These are phyloP conservation scores for Allolobophora icterica DNA, from an alignment of 2,888 invertebrate species.

Conservation along the genomic window DNA sequence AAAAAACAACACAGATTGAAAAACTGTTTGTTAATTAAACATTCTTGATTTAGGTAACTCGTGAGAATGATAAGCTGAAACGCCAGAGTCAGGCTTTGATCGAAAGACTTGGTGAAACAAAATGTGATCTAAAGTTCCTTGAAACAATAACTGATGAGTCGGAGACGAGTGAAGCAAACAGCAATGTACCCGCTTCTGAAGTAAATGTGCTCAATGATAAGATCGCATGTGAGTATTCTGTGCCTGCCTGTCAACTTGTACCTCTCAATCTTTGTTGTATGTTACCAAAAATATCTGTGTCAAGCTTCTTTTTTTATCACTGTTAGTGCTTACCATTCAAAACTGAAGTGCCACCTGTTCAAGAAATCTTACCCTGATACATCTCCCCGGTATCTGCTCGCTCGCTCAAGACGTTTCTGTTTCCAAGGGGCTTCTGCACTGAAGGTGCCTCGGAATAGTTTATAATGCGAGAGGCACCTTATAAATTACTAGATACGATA, in stretches of 20 bases:
- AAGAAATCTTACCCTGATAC: not conserved
- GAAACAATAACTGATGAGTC: not conserved
- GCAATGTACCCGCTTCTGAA: not conserved
- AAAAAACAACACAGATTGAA: no score
- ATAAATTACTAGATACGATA: no score
- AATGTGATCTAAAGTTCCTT: slow-evolving; percentile 21
- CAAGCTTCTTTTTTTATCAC: not conserved
- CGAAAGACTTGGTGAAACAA: not conserved
- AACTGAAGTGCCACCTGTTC: not conserved
- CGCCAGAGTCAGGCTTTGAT: slow-evolving; percentile 11
- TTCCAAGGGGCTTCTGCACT: no score
- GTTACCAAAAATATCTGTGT: not conserved
- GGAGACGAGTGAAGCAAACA: not conserved
- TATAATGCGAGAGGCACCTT: no score
- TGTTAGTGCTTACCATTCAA: not conserved
- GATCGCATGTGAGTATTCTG: not conserved
- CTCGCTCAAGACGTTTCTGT: no score
- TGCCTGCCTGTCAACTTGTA: not conserved
- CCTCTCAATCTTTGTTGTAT: not conserved
- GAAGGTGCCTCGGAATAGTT: no score
- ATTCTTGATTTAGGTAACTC: slow-evolving; percentile 12
- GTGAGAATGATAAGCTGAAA: slow-evolving; percentile 1
- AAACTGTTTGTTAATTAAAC: not conserved
- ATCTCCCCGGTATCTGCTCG: no score
- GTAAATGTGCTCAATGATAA: not conserved